Conservation (phyloP, 2,113 vertebrate genomes). For the Lophochroa leadbeateri region DNA sequence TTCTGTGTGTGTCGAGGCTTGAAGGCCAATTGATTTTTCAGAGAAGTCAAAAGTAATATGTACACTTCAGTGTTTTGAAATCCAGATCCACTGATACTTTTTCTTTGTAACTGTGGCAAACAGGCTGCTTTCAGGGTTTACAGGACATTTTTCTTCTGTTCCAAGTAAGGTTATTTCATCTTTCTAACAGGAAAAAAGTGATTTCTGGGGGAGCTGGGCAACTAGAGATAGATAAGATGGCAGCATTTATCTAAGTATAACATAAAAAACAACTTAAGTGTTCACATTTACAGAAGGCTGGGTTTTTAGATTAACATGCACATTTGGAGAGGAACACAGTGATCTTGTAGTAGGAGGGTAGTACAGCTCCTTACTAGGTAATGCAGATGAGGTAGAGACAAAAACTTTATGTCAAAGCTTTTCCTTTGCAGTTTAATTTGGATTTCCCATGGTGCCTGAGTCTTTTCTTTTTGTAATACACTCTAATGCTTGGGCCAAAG, state of each 20-base stretch:
- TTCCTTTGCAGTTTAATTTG: background rate
- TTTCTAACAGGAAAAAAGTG: conserved; percentile 20
- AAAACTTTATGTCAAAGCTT: background rate
- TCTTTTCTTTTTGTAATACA: background rate
- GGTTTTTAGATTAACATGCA: background rate
- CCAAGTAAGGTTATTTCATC: conserved; percentile 29
- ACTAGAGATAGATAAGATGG: background rate
- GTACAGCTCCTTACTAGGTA: background rate
- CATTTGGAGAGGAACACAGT: background rate
- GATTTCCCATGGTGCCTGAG: background rate
- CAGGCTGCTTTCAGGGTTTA: background rate
- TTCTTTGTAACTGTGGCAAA: conserved; percentile 24
- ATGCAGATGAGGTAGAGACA: background rate
- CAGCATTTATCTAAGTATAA: background rate
- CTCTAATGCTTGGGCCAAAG: background rate
- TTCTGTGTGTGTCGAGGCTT: conserved; percentile 3
- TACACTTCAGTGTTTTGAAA: conserved; percentile 50
- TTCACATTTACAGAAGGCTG: background rate
- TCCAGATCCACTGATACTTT: background rate
- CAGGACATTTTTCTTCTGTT: conserved; percentile 4
- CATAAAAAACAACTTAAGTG: background rate
- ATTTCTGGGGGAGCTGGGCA: background rate
- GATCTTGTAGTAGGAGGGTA: background rate
- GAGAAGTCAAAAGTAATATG: conserved; percentile 17
- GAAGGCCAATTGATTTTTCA: conserved; percentile 25